Conservation (phyloP, 2,797 vertebrate species). For the Sitta carolinensis region DNA sequence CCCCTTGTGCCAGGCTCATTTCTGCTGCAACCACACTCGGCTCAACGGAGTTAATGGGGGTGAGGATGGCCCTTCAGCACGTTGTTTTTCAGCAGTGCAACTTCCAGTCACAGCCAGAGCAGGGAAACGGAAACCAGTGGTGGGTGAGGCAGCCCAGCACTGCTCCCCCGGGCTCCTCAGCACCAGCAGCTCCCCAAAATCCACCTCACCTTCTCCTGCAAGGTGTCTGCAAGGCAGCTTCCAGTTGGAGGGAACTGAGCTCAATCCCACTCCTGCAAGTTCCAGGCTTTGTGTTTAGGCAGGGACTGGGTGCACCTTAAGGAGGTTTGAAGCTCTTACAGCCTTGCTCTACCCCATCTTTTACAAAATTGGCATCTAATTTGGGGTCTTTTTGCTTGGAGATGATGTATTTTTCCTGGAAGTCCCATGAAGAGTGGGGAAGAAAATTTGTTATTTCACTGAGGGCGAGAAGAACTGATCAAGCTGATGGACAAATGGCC, state of each 20-base stretch:
- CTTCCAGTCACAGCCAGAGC: constrained; percentile 26
- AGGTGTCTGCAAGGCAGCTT: not conserved
- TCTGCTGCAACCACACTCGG: not conserved
- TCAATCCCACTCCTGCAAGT: accelerated
- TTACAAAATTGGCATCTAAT: not conserved
- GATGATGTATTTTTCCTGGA: not conserved
- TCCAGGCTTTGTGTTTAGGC: not conserved
- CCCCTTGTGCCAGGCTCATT: not conserved
- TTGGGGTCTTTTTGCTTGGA: not conserved
- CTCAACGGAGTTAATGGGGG: not conserved
- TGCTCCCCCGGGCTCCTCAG: not conserved
- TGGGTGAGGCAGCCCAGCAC: not conserved
- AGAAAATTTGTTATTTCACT: not conserved
- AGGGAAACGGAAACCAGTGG: not conserved
- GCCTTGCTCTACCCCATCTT: not conserved
- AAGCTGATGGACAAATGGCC: not conserved
- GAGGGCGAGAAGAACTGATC: not conserved
- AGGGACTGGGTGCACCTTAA: not conserved
- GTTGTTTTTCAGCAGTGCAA: not conserved
- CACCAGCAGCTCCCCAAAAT: not conserved
- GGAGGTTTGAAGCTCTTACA: not conserved
- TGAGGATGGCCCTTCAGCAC: not conserved
- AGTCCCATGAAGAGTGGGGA: not conserved
- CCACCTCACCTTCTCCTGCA: not conserved
- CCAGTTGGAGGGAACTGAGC: not conserved